Evolutionary conservation across 2,113 vertebrate species (phyloP).

Genomic region (Stegostoma tigrinum): DNA sequence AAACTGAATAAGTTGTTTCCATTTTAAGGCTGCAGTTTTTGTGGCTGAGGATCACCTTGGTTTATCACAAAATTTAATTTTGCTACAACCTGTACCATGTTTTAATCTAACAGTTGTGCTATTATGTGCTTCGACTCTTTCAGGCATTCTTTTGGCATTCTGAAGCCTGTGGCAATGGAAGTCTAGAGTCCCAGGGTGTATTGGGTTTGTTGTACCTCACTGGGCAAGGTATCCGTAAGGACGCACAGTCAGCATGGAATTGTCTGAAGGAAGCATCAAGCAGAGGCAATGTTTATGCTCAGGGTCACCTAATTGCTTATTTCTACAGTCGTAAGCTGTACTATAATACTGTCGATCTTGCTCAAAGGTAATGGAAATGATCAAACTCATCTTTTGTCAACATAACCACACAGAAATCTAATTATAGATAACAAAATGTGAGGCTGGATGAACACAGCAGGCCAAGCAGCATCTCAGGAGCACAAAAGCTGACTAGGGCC

Average conservation of each 20-base stretch:
- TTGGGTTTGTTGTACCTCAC: constrained; percentile 69
- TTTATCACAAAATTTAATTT: neutral
- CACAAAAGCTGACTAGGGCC: too few species aligned
- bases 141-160: constrained; percentile 77
- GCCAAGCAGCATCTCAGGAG: too few species aligned
- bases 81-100: neutral
- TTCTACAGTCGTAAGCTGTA: constrained; percentile 67
- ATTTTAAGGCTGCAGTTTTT: neutral
- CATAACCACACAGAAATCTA: neutral
- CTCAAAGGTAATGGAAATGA: constrained; percentile 56
- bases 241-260: constrained; percentile 54
- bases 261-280: constrained; percentile 59
- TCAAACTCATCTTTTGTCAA: neutral
- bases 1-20: neutral
- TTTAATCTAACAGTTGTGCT: neutral
- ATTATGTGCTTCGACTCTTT: constrained; percentile 18
- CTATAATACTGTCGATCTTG: constrained; percentile 55
- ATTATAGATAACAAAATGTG: too few species aligned
- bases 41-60: neutral
- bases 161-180: constrained; percentile 69
- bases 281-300: constrained; percentile 64
- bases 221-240: constrained; percentile 54
- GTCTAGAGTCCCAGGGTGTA: constrained; percentile 66
- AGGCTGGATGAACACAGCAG: too few species aligned
- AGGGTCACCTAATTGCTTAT: constrained; percentile 63